These are phyloP conservation scores for Microplitis mediator DNA, from an alignment of 1,140 invertebrate species.

Conservation along the genomic window DNA sequence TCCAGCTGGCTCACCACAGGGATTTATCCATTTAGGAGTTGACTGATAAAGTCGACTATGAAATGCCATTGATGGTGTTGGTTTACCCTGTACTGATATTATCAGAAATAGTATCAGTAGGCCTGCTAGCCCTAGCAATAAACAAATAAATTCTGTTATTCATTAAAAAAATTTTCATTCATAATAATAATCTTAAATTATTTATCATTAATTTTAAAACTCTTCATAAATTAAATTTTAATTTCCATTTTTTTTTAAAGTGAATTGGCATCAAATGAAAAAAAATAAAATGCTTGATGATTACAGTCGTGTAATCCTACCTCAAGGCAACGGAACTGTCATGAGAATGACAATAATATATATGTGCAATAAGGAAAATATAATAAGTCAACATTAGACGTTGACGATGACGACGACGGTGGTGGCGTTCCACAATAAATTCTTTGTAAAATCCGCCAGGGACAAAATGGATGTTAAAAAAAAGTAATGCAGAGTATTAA, in stretches of 20 bases:
- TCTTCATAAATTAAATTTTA: too few species aligned
- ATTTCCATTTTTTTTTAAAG: too few species aligned
- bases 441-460: background rate
- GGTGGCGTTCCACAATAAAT: constrained; percentile 49
- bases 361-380: too few species aligned
- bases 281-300: background rate
- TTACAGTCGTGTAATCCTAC: background rate
- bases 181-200: too few species aligned
- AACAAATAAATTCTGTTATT: constrained; percentile 1
- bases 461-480: constrained; percentile 7
- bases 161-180: background rate
- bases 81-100: constrained; percentile 50
- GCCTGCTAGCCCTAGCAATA: constrained; percentile 51
- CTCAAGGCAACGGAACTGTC: too few species aligned
- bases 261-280: background rate
- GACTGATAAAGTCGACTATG: constrained; percentile 41
- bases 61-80: constrained; percentile 43
- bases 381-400: too few species aligned
- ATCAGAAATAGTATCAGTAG: constrained; percentile 48
- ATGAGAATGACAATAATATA: too few species aligned
- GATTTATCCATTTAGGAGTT: constrained; percentile 63
- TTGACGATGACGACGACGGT: constrained; percentile 24
- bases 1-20: constrained; percentile 58
- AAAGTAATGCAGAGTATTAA: background rate
- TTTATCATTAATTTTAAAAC: too few species aligned